phyloP scores from a whole-genome alignment of 1,140 invertebrate species.

The Anoplophora glabripennis region DNA sequence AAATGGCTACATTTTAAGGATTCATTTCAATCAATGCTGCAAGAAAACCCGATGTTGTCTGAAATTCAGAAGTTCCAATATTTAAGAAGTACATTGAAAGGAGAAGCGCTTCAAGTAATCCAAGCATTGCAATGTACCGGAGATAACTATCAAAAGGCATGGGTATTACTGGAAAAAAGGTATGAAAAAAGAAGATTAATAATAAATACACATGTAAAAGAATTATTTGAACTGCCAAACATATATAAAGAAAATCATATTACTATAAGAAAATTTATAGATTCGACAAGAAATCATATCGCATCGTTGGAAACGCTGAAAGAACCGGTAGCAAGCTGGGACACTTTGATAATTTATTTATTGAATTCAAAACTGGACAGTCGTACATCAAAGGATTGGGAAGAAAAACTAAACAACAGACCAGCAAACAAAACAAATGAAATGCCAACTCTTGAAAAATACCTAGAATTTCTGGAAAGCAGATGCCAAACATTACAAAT shows the following conservation, averaged over 20 bases:
- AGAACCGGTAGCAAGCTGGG: conserved; percentile 12
- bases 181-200: conserved; percentile 39
- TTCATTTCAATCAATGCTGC: conserved; percentile 36
- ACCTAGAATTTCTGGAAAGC: conserved; percentile 1
- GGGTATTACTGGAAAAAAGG: conserved; percentile 36
- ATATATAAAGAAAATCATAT: conserved; percentile 19
- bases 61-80: conserved; percentile 10
- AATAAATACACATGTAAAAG: conserved; percentile 21
- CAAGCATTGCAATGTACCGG: neutral
- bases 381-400: conserved; percentile 25
- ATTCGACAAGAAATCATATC: conserved; percentile 15
- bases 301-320: conserved; percentile 7
- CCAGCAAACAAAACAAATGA: too few species aligned
- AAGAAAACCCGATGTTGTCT: conserved; percentile 26
- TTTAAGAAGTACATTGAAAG: neutral
- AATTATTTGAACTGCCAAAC: conserved; percentile 7
- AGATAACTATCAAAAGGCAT: conserved; percentile 39
- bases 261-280: conserved; percentile 8
- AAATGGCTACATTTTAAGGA: conserved; percentile 41
- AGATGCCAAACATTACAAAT: conserved; percentile 1
- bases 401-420: conserved; percentile 1
- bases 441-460: conserved; percentile 2
- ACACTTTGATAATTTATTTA: conserved; percentile 20
- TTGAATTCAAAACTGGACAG: conserved; percentile 26
- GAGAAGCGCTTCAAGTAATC: neutral